Percentiles rank a stretch among this genome's conserved stretches.
Conservation (phyloP, 2,113 vertebrate species). For the Bubalus kerabau region DNA sequence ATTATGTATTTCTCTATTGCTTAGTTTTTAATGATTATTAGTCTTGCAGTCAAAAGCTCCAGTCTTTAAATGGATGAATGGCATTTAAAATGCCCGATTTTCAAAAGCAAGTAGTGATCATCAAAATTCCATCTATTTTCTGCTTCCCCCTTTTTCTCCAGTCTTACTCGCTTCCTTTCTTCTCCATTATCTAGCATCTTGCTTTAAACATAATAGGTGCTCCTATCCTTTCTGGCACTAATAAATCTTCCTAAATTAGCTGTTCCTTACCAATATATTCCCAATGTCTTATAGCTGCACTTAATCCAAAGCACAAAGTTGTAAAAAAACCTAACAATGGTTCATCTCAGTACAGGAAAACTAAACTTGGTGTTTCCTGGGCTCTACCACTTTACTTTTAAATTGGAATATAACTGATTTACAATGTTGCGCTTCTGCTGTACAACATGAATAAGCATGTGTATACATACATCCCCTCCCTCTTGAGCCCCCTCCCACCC, state of each 20-base stretch:
- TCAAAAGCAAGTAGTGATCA: not conserved
- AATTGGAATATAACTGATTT: not conserved
- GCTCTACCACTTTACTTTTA: not conserved
- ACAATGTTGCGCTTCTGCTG: not conserved
- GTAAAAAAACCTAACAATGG: not conserved
- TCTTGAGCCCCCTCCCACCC: not conserved
- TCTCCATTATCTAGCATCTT: not conserved
- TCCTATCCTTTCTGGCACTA: not conserved
- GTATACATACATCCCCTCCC: not conserved
- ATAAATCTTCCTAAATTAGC: not conserved
- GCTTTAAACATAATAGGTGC: not conserved
- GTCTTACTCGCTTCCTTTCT: not conserved
- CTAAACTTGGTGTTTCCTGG: not conserved
- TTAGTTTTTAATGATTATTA: not conserved
- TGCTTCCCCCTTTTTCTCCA: not conserved
- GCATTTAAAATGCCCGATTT: not conserved
- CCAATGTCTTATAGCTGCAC: not conserved
- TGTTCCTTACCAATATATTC: not conserved
- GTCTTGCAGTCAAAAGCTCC: not conserved
- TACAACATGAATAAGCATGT: not conserved
- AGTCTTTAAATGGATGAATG: not conserved
- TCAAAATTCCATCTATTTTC: not conserved
- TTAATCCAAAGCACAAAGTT: not conserved
- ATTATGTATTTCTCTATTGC: not conserved
- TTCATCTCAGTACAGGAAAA: not conserved